Evolutionary conservation across 2,888 invertebrate species (phyloP), one percentile per base, ranked within the genome.

Genomic region (Dicycla oo): DNA sequence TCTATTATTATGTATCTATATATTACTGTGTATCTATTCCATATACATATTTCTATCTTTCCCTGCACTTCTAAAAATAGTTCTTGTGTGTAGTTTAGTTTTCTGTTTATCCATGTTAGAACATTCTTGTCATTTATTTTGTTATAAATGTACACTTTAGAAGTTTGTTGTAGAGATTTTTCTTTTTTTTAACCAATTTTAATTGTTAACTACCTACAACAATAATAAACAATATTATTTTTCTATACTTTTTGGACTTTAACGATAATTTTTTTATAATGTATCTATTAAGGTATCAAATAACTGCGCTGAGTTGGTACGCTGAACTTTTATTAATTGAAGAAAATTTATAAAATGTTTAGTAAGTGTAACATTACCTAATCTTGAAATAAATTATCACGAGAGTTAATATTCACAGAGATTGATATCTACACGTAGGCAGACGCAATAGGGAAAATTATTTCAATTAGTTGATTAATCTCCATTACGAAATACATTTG

Each of bases 391-490:
- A 47, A 67, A 75, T 68, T 53, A 75, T 26, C 45, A 60, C 23
- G 40, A 13, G 18, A 54, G 40, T 13, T 20, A 75, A 57, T 75
- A 54, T 54, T 68, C 30, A 68, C 45, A 20, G 51, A 75, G 57
- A 67, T 58, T 75, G 49, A 58, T 51, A 67, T 23, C n/a, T 61
- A 53, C 60, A 38, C 57, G 53, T 43, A n/a, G 53, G 73, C 58
- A 53, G 60, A 68, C 49, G 43, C 26, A 74, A 61, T 69, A 61
- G 6, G 1, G 49, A 61, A 54, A 54, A 56, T 61, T 49, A 56
- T 56, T 49, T 74, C 68, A 60, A 68, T 74, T 74, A 34, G 40
- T 60, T 47, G 69, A 75, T 75, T 75, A 68, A 40, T 68, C 13
- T 60, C 53, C 13, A 7, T 13, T n/a, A 26, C 53, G 7, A n/a